phyloP scores from a whole-genome alignment of 2,797 vertebrate species.

The Rhinichthys osculus region DNA sequence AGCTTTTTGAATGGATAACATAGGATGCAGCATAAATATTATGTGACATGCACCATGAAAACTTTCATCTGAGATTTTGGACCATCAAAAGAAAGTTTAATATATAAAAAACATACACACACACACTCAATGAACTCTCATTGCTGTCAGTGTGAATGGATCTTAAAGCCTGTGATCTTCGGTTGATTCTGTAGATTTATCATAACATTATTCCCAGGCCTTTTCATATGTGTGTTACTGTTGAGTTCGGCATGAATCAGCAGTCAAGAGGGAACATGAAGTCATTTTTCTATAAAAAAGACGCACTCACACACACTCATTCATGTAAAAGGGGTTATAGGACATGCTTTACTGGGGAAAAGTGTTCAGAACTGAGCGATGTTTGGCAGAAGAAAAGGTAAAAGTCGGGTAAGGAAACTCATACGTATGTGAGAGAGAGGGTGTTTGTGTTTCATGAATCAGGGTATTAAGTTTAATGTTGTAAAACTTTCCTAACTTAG shows the following conservation, averaged over 20 bases:
- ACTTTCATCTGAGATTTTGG: neutral
- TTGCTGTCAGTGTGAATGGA: neutral
- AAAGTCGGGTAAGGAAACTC: neutral
- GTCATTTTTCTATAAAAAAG: constrained; percentile 32
- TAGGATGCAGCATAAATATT: neutral
- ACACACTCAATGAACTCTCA: neutral
- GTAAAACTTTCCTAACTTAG: constrained; percentile 37
- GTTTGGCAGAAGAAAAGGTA: constrained; percentile 26
- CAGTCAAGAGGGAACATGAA: constrained; percentile 38
- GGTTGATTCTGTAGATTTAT: neutral
- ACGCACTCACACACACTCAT: constrained; percentile 10
- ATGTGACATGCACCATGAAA: neutral
- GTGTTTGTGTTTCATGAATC: constrained; percentile 10
- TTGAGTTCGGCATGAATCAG: constrained; percentile 42
- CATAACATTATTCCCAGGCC: neutral
- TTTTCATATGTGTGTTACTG: constrained; percentile 11
- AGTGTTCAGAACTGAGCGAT: neutral
- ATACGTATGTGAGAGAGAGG: constrained; percentile 7
- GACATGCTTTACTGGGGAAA: constrained; percentile 12
- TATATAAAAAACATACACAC: too few species aligned
- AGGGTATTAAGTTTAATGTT: constrained; percentile 32
- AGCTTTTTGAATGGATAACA: neutral
- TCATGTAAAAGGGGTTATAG: constrained; percentile 10
- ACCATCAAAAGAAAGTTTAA: neutral
- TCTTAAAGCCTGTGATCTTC: neutral